Percentiles rank a stretch among this genome's conserved stretches.
These are phyloP conservation scores for Clostera curtula DNA, from an alignment of 2,888 invertebrate genomes.

Conservation along the genomic window DNA sequence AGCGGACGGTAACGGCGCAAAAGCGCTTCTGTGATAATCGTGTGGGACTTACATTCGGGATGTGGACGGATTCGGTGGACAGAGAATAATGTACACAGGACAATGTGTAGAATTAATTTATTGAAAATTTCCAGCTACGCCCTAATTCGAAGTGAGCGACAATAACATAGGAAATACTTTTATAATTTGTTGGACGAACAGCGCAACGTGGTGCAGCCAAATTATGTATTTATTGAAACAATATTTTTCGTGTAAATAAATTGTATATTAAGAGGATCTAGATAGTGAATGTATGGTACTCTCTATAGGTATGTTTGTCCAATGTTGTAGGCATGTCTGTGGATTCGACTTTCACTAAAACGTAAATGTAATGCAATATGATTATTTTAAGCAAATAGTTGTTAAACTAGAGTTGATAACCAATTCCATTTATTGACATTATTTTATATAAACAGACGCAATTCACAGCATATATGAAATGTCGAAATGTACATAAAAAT, in stretches of 20 bases:
- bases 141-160: conserved; percentile 42
- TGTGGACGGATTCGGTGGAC: conserved; percentile 22
- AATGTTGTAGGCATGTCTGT: conserved; percentile 19
- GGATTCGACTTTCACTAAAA: conserved; percentile 8
- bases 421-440: conserved; percentile 10
- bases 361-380: too few relatives aligned
- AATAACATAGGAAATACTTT: conserved; percentile 49
- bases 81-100: conserved; percentile 37
- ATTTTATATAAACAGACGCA: conserved; percentile 23
- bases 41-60: conserved; percentile 16
- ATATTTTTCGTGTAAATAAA: conserved; percentile 58
- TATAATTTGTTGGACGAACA: too few relatives aligned
- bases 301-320: conserved; percentile 27
- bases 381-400: too few relatives aligned
- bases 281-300: conserved; percentile 58
- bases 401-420: too few relatives aligned
- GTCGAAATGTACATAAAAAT: conserved; percentile 49
- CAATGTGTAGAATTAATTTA: conserved; percentile 41
- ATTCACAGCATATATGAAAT: conserved; percentile 25
- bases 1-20: conserved; percentile 27
- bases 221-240: conserved; percentile 61
- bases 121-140: conserved; percentile 23
- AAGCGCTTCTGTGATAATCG: conserved; percentile 54
- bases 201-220: too few relatives aligned
- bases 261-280: conserved; percentile 57